Conservation (phyloP, 2,888 invertebrate genomes). For the Parnassius glacialis region DNA sequence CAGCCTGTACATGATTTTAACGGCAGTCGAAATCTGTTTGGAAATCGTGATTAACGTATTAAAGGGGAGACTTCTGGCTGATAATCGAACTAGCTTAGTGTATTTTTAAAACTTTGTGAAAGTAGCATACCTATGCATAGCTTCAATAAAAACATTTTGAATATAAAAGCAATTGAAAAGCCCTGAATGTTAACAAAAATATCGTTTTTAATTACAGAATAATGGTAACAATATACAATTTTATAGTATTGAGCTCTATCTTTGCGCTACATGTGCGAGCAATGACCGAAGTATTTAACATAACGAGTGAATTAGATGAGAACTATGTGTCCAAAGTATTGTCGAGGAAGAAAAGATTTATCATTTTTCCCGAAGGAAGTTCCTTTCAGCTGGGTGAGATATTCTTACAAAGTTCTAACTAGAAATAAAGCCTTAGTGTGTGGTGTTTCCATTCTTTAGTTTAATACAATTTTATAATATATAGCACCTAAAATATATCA, state of each 20-base stretch:
- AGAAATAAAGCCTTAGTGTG: not conserved
- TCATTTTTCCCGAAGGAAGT: slow-evolving; percentile 82
- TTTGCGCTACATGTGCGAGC: slow-evolving; percentile 17
- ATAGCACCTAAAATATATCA: too few relatives aligned
- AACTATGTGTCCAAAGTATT: slow-evolving; percentile 44
- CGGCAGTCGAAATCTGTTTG: slow-evolving; percentile 48
- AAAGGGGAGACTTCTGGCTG: slow-evolving; percentile 27
- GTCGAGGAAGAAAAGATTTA: slow-evolving; percentile 78
- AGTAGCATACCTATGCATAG: slow-evolving; percentile 19
- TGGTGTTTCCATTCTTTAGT: too few relatives aligned
- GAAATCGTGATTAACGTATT: slow-evolving; percentile 54
- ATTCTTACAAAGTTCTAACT: not conserved
- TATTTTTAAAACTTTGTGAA: slow-evolving; percentile 30
- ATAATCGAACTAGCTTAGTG: slow-evolving; percentile 35
- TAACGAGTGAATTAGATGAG: slow-evolving; percentile 23
- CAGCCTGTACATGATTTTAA: slow-evolving; percentile 46
- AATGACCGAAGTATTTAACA: slow-evolving; percentile 8
- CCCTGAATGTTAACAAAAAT: too few relatives aligned
- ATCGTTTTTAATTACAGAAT: too few relatives aligned
- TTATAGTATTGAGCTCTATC: not conserved
- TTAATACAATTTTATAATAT: too few relatives aligned
- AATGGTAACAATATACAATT: not conserved
- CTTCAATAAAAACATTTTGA: not conserved
- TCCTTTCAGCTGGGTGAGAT: slow-evolving; percentile 80
- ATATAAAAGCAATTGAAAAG: too few relatives aligned